Evolutionary conservation across 2,888 invertebrate species (phyloP).

Genomic region (Mesorhabditis spiculigera): DNA sequence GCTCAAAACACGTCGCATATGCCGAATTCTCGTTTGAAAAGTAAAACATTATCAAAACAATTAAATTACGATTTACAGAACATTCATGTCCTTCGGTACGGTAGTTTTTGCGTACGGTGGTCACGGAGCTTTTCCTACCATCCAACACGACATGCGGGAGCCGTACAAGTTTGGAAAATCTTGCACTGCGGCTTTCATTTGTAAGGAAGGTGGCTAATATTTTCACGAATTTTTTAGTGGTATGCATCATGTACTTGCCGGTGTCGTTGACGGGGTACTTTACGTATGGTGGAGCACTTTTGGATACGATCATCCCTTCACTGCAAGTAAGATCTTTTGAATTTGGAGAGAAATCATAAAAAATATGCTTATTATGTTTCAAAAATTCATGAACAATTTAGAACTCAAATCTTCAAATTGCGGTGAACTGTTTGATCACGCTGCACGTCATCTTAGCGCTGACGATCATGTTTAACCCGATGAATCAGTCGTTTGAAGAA

Average conservation of each 20-base stretch:
- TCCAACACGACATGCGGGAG: slow-evolving; percentile 85
- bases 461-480: slow-evolving; percentile 49
- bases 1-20: slow-evolving; percentile 32
- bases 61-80: slow-evolving; percentile 21
- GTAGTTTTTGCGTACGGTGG: slow-evolving; percentile 55
- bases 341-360: too few species aligned
- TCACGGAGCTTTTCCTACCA: slow-evolving; percentile 70
- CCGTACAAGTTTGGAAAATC: slow-evolving; percentile 73
- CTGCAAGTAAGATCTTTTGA: slow-evolving; percentile 27
- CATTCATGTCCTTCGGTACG: slow-evolving; percentile 50
- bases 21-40: slow-evolving; percentile 34
- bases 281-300: slow-evolving; percentile 45
- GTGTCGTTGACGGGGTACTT: slow-evolving; percentile 42
- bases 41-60: slow-evolving; percentile 14
- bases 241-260: slow-evolving; percentile 45
- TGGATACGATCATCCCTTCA: slow-evolving; percentile 48
- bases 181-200: slow-evolving; percentile 61
- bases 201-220: too few species aligned
- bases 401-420: slow-evolving; percentile 37
- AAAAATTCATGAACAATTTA: slow-evolving; percentile 10
- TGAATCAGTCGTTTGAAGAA: slow-evolving; percentile 51
- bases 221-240: slow-evolving; percentile 32
- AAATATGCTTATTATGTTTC: neutral
- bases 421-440: slow-evolving; percentile 46
- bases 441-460: slow-evolving; percentile 48